phyloP scores from a whole-genome alignment of 2,888 invertebrate genomes.

The Plutella xylostella region DNA sequence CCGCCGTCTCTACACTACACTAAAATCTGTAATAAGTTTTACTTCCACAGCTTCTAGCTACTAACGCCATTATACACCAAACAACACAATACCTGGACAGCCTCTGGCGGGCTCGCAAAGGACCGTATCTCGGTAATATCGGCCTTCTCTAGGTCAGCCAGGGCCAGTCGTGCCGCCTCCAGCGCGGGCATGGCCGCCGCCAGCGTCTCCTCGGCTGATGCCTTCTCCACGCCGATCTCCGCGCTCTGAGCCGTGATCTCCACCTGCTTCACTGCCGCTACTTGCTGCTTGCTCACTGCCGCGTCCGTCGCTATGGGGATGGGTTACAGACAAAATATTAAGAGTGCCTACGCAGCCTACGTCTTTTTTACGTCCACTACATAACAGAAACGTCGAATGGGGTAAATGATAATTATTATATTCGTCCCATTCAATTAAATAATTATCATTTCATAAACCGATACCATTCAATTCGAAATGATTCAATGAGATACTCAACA shows the following conservation, averaged over 20 bases:
- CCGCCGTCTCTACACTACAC: too few relatives aligned
- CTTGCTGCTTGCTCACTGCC: constrained; percentile 81
- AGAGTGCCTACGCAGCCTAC: too few relatives aligned
- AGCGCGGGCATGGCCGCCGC: constrained; percentile 87
- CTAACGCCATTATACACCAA: too few relatives aligned
- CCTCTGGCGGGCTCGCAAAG: constrained; percentile 91
- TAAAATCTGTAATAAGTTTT: too few relatives aligned
- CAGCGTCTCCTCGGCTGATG: constrained; percentile 84
- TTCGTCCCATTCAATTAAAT: too few relatives aligned
- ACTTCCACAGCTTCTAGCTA: too few relatives aligned
- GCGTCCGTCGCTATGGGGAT: constrained; percentile 66
- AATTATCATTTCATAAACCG: too few relatives aligned
- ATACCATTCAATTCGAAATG: too few relatives aligned
- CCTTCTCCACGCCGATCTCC: constrained; percentile 83
- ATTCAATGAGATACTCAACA: too few relatives aligned
- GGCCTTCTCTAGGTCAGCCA: constrained; percentile 86
- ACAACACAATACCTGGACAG: constrained; percentile 73
- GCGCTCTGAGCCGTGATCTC: constrained; percentile 87
- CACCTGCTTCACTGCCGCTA: constrained; percentile 82
- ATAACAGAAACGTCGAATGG: too few relatives aligned
- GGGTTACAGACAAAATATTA: not conserved
- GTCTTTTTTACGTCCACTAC: too few relatives aligned
- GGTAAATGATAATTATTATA: too few relatives aligned
- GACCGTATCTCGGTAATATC: constrained; percentile 95
- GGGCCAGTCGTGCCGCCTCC: constrained; percentile 82